Base-by-base conservation (phyloP, 2,113 vertebrate genomes). In the Eublepharis macularius region DNA sequence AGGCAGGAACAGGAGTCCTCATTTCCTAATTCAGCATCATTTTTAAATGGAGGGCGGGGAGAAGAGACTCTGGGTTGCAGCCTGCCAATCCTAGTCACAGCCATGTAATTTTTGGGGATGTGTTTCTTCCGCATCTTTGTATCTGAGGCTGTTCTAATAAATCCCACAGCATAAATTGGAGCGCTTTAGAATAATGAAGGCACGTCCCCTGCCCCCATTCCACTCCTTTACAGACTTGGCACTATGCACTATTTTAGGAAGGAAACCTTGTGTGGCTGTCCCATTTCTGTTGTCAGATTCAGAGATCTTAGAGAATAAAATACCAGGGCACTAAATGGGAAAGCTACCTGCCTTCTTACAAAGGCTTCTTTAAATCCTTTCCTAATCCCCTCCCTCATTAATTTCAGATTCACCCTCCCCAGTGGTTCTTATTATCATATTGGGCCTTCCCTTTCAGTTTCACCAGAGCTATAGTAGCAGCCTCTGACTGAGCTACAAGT, bases 401-500 rank as follows among this genome's bases (percentile, higher is more conserved):
- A 83, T 83, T 89, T 90, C 81, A 75, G 76, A 82, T 88, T 85
- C 89, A 87, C 90, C 89, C 87, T 72, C 86, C 73, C 82, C 49
- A 0, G 76, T 84, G 81, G 54, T 65, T 91, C 80, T 94, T 86
- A 93, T 94, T 94, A 93, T 81, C 88, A 84, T 90, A 86, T 41
- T 66, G 54, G 90, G 91, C 87, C 93, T 88, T 92, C 29, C 83
- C 82, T 89, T 94, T 49, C 78, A 1, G 1, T 84, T 73, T 65
- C 76, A 80, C 66, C 82, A 92, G 66, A 88, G 49, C 79, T 89
- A 57, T 26, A 86, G 83, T 80, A 88, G 88, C 81, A 82, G 83
- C 90, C 79, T 91, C 92, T 94, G 88, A 94, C 93, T 93, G 92
- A 90, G 90, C 93, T 90, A 82, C 84, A 86, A 83, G 94, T 96